Conservation (phyloP, 2,888 invertebrate species). For the Agonopterix alstromeriana region DNA sequence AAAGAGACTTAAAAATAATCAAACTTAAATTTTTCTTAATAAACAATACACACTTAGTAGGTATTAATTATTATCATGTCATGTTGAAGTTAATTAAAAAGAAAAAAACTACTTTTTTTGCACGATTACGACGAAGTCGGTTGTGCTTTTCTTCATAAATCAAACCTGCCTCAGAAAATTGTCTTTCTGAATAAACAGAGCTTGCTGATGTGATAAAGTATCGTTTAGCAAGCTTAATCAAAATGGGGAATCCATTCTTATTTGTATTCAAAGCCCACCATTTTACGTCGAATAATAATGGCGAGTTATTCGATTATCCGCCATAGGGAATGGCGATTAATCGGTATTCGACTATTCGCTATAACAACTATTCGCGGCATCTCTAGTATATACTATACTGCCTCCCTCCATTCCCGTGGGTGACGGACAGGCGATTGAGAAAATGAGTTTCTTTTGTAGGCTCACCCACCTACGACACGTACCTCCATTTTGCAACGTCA, state of each 20-base stretch:
- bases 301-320: not conserved
- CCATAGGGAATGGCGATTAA: slow-evolving; percentile 1
- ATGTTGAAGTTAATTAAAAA: not conserved
- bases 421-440: no score
- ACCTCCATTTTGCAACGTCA: no score
- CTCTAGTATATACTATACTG: not conserved
- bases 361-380: not conserved
- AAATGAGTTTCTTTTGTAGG: no score
- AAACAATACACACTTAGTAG: not conserved
- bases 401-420: no score
- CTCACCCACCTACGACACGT: no score
- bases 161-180: not conserved
- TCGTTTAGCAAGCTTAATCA: not conserved
- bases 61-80: not conserved
- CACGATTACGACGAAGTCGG: not conserved
- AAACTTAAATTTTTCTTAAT: not conserved
- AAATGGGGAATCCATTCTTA: not conserved
- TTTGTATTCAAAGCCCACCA: not conserved
- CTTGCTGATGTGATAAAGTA: no score
- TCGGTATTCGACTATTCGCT: not conserved
- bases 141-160: not conserved
- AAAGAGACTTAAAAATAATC: not conserved
- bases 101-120: not conserved
- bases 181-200: not conserved
- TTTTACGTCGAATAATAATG: not conserved